Conservation (phyloP, 2,888 invertebrate genomes). For the Cheilosia pagana region DNA sequence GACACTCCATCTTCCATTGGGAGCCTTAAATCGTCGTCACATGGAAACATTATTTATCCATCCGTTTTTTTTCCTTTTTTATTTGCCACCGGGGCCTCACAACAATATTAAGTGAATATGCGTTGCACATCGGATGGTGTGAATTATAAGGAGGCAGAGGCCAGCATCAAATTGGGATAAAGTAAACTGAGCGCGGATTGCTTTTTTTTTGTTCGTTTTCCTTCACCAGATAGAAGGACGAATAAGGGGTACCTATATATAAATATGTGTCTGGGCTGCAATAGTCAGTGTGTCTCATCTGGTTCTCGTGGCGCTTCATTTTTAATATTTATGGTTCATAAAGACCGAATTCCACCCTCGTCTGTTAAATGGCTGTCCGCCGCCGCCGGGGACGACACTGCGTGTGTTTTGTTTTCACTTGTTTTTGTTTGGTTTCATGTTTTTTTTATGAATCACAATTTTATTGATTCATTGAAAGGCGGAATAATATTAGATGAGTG, state of each 20-base stretch:
- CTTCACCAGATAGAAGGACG: background rate
- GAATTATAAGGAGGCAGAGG: constrained; percentile 56
- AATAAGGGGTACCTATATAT: constrained; percentile 29
- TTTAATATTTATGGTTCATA: constrained; percentile 74
- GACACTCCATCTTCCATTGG: constrained; percentile 36
- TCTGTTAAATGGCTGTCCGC: constrained; percentile 52
- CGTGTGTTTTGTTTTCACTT: constrained; percentile 53
- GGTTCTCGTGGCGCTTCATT: constrained; percentile 69
- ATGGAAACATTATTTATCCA: constrained; percentile 33
- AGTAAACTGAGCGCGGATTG: constrained; percentile 52
- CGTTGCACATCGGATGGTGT: constrained; percentile 58
- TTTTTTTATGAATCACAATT: constrained; percentile 63
- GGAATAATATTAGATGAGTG: constrained; percentile 62
- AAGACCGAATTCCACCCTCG: constrained; percentile 64
- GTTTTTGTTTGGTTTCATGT: constrained; percentile 22
- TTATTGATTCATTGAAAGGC: constrained; percentile 75
- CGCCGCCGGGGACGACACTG: constrained; percentile 58
- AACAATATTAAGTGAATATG: constrained; percentile 47
- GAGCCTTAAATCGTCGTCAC: constrained; percentile 21
- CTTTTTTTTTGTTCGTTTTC: constrained; percentile 39
- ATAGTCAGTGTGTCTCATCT: constrained; percentile 64
- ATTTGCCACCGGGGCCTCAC: constrained; percentile 57
- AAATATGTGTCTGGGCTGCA: constrained; percentile 53
- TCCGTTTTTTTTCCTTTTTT: constrained; percentile 28
- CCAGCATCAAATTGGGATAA: constrained; percentile 55